These are phyloP conservation scores for Callithrix jacchus DNA, from an alignment of 2,113 vertebrate species.

Conservation along the genomic window DNA sequence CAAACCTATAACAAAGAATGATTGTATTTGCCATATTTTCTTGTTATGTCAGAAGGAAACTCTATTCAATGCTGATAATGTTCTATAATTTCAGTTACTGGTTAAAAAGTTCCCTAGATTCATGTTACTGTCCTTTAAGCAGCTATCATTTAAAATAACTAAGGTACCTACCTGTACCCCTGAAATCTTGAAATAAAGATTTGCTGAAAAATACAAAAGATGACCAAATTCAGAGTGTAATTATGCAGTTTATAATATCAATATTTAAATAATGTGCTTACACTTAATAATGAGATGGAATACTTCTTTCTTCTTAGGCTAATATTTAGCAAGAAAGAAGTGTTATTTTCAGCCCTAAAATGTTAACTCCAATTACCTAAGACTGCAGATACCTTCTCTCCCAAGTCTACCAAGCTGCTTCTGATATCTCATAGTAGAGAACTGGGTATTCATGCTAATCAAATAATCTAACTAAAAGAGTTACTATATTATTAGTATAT, in stretches of 20 bases:
- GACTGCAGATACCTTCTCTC: background rate
- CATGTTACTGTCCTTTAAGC: slow-evolving; percentile 29
- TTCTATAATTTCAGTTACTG: slow-evolving; percentile 10
- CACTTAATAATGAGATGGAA: slow-evolving; percentile 8
- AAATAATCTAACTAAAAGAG: slow-evolving; percentile 54
- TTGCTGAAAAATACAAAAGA: slow-evolving; percentile 41
- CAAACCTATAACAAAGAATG: background rate
- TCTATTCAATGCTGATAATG: background rate
- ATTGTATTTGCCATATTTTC: slow-evolving; percentile 5
- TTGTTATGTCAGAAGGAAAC: slow-evolving; percentile 34
- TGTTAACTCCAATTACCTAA: slow-evolving; percentile 69
- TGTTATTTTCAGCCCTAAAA: slow-evolving; percentile 75
- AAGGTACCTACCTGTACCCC: background rate
- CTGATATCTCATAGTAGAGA: slow-evolving; percentile 21
- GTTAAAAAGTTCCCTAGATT: background rate
- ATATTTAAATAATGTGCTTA: slow-evolving; percentile 58
- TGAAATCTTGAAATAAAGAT: slow-evolving; percentile 36
- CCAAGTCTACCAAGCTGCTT: slow-evolving; percentile 37
- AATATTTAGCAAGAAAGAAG: slow-evolving; percentile 61
- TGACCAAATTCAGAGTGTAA: slow-evolving; percentile 44
- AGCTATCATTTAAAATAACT: slow-evolving; percentile 10
- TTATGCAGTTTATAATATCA: background rate
- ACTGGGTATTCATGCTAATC: slow-evolving; percentile 24
- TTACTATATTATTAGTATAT: slow-evolving; percentile 51
- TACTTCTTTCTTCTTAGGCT: slow-evolving; percentile 39